Conservation (phyloP, 2,113 vertebrate species). For the Nerophis ophidion region DNA sequence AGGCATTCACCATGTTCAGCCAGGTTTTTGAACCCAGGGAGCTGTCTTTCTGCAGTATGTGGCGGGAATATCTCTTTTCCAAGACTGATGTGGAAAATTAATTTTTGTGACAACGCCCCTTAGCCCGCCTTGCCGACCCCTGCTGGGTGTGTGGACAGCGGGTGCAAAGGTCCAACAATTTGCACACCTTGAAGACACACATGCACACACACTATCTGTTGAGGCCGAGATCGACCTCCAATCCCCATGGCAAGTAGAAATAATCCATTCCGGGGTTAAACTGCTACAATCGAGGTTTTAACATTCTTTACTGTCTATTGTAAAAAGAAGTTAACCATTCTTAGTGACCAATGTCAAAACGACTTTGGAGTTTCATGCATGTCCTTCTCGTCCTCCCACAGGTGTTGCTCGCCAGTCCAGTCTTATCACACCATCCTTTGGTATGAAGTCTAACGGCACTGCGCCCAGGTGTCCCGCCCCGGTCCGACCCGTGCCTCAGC, state of each 20-base stretch:
- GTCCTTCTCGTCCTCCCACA: conserved; percentile 9
- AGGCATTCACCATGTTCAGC: too few relatives aligned
- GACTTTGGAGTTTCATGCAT: too few relatives aligned
- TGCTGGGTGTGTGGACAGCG: conserved; percentile 33
- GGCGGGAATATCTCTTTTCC: conserved; percentile 7
- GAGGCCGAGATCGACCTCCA: too few relatives aligned
- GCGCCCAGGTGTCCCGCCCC: conserved; percentile 39
- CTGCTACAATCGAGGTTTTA: too few relatives aligned
- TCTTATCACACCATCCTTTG: conserved; percentile 70
- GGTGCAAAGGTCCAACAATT: conserved; percentile 45
- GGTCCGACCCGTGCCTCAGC: conserved; percentile 48
- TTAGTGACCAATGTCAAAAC: too few relatives aligned
- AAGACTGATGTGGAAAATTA: conserved; percentile 43
- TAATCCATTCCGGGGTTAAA: neutral
- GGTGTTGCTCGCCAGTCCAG: conserved; percentile 24
- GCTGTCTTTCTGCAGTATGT: conserved; percentile 29
- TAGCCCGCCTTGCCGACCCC: conserved; percentile 34
- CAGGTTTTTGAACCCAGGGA: conserved; percentile 39
- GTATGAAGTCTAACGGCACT: conserved; percentile 68
- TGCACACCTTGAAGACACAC: conserved; percentile 27
- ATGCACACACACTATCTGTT: neutral
- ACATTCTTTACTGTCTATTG: too few relatives aligned
- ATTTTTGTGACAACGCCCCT: conserved; percentile 38
- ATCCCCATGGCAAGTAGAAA: too few relatives aligned
- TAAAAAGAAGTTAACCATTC: too few relatives aligned